These are phyloP conservation scores for Delichon dasypus DNA, from an alignment of 2,797 vertebrate genomes.

Conservation along the genomic window DNA sequence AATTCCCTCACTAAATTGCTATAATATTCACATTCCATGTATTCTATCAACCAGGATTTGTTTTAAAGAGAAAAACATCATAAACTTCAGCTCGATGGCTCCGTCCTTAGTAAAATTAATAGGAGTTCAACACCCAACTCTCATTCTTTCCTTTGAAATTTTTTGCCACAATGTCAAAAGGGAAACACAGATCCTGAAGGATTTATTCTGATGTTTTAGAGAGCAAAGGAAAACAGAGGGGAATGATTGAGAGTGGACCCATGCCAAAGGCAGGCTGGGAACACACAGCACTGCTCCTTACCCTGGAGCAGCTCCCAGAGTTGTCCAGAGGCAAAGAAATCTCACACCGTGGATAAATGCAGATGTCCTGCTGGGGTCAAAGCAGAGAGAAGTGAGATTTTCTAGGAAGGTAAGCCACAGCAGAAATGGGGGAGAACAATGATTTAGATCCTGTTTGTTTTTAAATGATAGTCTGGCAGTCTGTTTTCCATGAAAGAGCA, in stretches of 20 bases:
- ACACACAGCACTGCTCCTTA: background rate
- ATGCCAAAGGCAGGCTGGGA: background rate
- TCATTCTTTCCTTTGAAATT: background rate
- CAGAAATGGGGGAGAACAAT: background rate
- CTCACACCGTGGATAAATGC: rapidly evolving
- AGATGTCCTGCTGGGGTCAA: rapidly evolving
- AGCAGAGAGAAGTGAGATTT: background rate
- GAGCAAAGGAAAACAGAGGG: background rate
- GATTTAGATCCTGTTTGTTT: background rate
- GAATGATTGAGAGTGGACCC: background rate
- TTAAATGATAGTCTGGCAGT: too few species aligned
- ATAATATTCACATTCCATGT: background rate
- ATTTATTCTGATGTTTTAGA: background rate
- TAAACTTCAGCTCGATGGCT: background rate
- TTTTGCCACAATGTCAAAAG: background rate
- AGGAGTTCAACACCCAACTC: background rate
- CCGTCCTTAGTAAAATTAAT: background rate
- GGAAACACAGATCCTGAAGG: background rate
- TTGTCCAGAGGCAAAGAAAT: background rate
- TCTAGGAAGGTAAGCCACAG: background rate
- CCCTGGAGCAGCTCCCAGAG: rapidly evolving
- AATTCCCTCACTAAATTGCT: background rate
- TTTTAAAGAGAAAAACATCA: background rate
- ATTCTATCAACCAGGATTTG: background rate
- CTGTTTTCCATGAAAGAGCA: background rate